Evolutionary conservation across 1,140 invertebrate species (phyloP), one percentile per base, ranked within the genome.

Genomic region (Radopholus similis): DNA sequence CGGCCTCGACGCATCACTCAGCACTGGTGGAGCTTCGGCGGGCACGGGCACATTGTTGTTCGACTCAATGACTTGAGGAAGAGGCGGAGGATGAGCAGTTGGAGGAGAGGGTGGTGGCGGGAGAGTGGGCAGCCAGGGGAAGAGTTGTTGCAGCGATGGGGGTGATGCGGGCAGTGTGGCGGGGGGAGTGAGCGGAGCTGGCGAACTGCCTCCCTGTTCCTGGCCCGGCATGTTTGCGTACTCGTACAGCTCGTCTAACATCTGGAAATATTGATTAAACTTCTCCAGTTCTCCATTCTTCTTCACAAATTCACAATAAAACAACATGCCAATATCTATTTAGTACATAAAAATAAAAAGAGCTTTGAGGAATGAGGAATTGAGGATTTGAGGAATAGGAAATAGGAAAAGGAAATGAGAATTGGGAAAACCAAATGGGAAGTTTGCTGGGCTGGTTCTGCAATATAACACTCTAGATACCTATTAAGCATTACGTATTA

Each of bases 181-280:
- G 21, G 63, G 63, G 21, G 63, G 54, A 23, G 54, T 53, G 32
- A 64, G 21, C n/a, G n/a, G 58, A 4, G 51, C 34, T 11, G 63
- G 38, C 8, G 55, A 26, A 3, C 28, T 42, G 32, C 38, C 23
- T 2, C n/a, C 15, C 38, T 40, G 35, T n/a, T 35, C 38, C 6
- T 28, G 40, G 4, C 47, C 66, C 32, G 66, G 51, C 30, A 72
- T 40, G 21, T 72, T 75, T 23, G 71, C 73, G 51, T 75, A 72
- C 53, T 72, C 71, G 37, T 74, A 47, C 30, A 72, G 64, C 54
- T 72, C 71, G 30, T 72, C 71, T 15, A 72, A 35, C 54, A 72
- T 75, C 71, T 72, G 15, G 30, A 67, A 51, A 35, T 21, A 60
- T 13, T 28, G 28, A 9, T 51, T 1, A 15, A 71, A 68, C 11